These are phyloP conservation scores for Brachyopa scutellaris DNA, from an alignment of 2,888 invertebrate genomes.

Conservation along the genomic window DNA sequence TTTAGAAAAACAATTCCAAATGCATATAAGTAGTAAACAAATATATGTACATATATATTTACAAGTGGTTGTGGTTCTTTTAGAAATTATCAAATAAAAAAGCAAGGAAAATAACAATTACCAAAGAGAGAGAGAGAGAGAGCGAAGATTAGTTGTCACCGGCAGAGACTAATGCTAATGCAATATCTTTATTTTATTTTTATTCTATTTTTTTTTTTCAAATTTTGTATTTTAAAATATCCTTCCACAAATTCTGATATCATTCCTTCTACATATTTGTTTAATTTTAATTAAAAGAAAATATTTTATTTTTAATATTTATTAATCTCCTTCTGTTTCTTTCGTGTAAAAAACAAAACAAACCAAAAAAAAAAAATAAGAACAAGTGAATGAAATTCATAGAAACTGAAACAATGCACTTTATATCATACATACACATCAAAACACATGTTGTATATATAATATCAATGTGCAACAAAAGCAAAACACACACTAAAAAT, in stretches of 20 bases:
- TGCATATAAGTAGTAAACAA: slow-evolving; percentile 41
- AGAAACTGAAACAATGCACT: slow-evolving; percentile 54
- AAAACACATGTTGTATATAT: slow-evolving; percentile 69
- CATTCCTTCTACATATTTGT: slow-evolving; percentile 66
- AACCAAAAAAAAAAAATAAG: slow-evolving; percentile 20
- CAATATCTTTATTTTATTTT: neutral
- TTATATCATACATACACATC: slow-evolving; percentile 71
- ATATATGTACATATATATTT: slow-evolving; percentile 71
- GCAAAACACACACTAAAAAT: slow-evolving; percentile 20
- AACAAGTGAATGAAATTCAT: slow-evolving; percentile 61
- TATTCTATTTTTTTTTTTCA: slow-evolving; percentile 17
- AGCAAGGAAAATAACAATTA: slow-evolving; percentile 34
- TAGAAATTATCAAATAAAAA: slow-evolving; percentile 74
- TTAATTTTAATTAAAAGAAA: slow-evolving; percentile 44
- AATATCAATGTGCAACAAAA: slow-evolving; percentile 66
- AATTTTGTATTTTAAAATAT: slow-evolving; percentile 27
- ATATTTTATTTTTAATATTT: slow-evolving; percentile 67
- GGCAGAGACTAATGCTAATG: slow-evolving; percentile 47
- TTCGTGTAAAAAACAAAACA: slow-evolving; percentile 62
- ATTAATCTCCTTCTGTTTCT: slow-evolving; percentile 72
- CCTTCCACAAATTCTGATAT: slow-evolving; percentile 55
- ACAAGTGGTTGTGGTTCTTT: slow-evolving; percentile 82
- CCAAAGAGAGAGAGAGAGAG: slow-evolving; percentile 28
- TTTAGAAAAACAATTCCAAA: slow-evolving; percentile 37
- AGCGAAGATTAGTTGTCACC: slow-evolving; percentile 28